Base-by-base conservation (phyloP, 1,140 invertebrate species). In the Globodera ellingtonae region DNA sequence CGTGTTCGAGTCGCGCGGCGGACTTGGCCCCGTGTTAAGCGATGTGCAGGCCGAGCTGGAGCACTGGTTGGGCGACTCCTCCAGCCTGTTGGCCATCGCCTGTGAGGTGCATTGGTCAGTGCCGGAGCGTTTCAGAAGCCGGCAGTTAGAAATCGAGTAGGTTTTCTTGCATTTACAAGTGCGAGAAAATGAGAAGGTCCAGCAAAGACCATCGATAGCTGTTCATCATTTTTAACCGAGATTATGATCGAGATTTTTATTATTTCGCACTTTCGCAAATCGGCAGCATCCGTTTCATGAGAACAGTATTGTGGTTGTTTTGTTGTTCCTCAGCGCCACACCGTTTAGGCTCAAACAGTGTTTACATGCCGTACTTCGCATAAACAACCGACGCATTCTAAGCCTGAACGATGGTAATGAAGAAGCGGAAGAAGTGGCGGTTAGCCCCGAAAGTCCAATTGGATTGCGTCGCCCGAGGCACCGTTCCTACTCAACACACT, bases 61-160 rank as follows among this genome's bases (percentile, higher is more conserved):
- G 48, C 86, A 84, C 70, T 86, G 85, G 85, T 46, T 86, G 24
- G 85, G 84, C 10, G 21, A 69, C 21, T 67, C 72, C 13, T 85
- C 84, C 44, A 48, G 48, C 15, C 75, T 86, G 21, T 47, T 86
- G 24, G 85, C 86, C 18, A 75, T 86, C 48, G 85, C 85, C 48
- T 87, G 84, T 79, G 85, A 86, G 79, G 86, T 86, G 7, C 85
- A 86, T 70, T 86, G 86, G 86, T 86, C 85, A 46, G 85, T 86
- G 21, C 85, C 85, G 18, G 86, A 86, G 71, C 79, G 78, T 18
- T 66, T 78, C 73, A 69, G 85, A 70, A 85, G 74, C 48, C 80
- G 85, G 67, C 74, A 73, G n/a, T 71, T 86, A 46, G 85, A 86
- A 65, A 87, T 85, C 50, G 74, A 76, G 84, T 85, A 72, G 72